Evolutionary conservation across 2,113 vertebrate genomes (phyloP).

Genomic region (Ochotona curzoniae): DNA sequence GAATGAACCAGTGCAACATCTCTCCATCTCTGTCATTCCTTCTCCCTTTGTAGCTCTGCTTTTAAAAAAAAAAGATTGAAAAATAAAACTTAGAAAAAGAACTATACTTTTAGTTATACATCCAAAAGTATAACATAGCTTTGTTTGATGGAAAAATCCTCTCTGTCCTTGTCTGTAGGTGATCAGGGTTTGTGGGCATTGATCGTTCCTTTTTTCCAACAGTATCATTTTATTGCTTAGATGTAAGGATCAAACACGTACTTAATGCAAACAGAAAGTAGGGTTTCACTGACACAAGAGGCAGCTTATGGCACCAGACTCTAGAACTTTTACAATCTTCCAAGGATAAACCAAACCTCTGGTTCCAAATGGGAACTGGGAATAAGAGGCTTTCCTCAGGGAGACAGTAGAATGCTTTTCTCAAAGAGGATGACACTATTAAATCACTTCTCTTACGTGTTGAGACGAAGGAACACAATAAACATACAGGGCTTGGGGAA

Average conservation of each 20-base stretch:
- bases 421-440: slow-evolving; percentile 3
- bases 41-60: no score
- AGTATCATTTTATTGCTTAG: slow-evolving; percentile 7
- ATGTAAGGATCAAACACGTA: neutral
- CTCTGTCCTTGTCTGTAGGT: neutral
- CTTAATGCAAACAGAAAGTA: neutral
- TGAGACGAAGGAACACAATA: neutral
- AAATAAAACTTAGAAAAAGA: no score
- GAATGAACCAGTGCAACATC: no score
- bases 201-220: neutral
- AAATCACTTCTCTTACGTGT: neutral
- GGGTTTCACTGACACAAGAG: slow-evolving; percentile 24
- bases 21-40: no score
- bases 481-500: neutral
- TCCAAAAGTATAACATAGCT: neutral
- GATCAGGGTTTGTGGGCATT: neutral
- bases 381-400: neutral
- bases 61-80: no score
- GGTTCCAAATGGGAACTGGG: neutral
- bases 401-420: slow-evolving; percentile 25
- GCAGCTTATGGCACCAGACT: neutral
- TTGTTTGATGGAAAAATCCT: slow-evolving; percentile 40
- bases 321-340: neutral
- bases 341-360: slow-evolving; percentile 18
- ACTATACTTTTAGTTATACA: neutral